Evolutionary conservation across 2,888 invertebrate genomes (phyloP), one percentile per base, ranked within the genome.

Genomic region (Lissocephala sabroskyi): DNA sequence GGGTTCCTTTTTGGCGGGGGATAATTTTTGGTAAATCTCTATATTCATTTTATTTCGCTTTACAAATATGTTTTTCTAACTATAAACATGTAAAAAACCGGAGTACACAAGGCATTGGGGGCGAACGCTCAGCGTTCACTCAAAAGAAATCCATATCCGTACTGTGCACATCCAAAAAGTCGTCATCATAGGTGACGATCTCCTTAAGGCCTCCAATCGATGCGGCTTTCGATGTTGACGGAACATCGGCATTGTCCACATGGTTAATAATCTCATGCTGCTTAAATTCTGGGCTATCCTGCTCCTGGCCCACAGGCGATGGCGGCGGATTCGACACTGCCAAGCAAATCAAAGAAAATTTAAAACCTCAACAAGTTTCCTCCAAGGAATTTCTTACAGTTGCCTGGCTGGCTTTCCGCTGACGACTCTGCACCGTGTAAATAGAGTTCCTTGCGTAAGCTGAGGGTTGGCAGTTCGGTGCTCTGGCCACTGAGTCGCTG

Each of bases 91-190:
- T n/a, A n/a, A n/a, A n/a, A n/a, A n/a, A n/a, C n/a, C n/a, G n/a
- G n/a, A n/a, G n/a, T n/a, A n/a, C 62, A 58, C 16, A 53, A 41
- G 43, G 28, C 41, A 61, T 58, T 47, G 37, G 52, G 47, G 47
- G 43, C 35, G 19, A 50, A 60, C 75, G 75, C 76, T 67, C 46
- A 52, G 75, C 71, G 67, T 47, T 5, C 14, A 39, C 35, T 86
- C 86, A 91, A 79, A 91, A 90, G 63, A 91, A 81, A 80, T 92
- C 92, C 91, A 92, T 92, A 52, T 90, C 68, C 52, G 88, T 89
- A 75, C 89, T 89, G 82, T 88, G 89, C 37, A 92, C 87, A 71
- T 92, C 92, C 45, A 92, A 86, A 82, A 88, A 90, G 80, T 92
- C 92, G 45, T 91, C 91, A 45, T 90, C 90, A 45, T 92, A 76